A percentile compares a stretch with the other conserved stretches of the same genome.
These are phyloP conservation scores for Heliconius cydno DNA, from an alignment of 2,888 invertebrate genomes.

Conservation along the genomic window DNA sequence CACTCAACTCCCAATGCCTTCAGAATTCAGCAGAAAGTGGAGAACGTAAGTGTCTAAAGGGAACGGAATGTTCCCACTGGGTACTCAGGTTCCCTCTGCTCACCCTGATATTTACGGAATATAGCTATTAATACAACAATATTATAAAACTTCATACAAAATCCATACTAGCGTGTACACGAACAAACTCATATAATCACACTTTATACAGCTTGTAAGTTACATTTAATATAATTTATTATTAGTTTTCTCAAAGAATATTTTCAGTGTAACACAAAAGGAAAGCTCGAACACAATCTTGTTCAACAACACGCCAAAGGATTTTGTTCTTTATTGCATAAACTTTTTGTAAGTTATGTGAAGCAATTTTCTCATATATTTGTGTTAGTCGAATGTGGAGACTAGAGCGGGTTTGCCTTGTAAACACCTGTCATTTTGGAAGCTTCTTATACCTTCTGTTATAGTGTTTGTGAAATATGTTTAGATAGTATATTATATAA, in stretches of 20 bases:
- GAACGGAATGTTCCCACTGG: not conserved
- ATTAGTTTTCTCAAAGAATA: constrained; percentile 27
- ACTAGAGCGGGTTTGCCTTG: constrained; percentile 54
- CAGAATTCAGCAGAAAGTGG: not conserved
- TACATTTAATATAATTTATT: constrained; percentile 26
- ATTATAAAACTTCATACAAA: not conserved
- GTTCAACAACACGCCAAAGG: constrained; percentile 38
- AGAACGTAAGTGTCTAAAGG: not conserved
- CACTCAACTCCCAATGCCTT: not conserved
- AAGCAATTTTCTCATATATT: constrained; percentile 50
- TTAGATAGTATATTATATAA: not conserved
- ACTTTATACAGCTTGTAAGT: constrained; percentile 5
- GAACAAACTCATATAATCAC: constrained; percentile 13
- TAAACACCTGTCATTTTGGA: constrained; percentile 50
- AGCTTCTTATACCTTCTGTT: not conserved
- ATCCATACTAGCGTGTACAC: not conserved
- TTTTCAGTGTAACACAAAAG: constrained; percentile 34
- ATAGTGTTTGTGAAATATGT: not conserved
- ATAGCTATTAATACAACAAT: not conserved
- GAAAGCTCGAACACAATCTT: constrained; percentile 42
- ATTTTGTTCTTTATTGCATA: constrained; percentile 45
- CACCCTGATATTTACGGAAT: too few species aligned
- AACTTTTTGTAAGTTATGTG: constrained; percentile 40
- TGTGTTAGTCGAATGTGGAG: constrained; percentile 53
- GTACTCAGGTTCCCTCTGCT: not conserved